Conservation (phyloP, 2,797 vertebrate species). For the Odontamblyopus rebecca region DNA sequence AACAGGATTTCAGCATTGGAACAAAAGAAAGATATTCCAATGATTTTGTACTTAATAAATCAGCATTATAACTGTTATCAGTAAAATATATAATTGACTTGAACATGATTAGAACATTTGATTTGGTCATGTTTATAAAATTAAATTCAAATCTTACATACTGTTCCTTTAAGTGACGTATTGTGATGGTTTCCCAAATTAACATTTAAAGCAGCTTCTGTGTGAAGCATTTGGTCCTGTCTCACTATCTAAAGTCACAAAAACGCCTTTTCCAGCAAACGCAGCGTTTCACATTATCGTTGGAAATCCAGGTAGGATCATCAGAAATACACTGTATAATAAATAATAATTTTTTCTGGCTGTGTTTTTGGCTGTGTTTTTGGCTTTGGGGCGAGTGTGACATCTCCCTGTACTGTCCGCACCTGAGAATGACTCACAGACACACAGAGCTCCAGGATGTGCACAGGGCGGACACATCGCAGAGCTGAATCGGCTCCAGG, state of each 20-base stretch:
- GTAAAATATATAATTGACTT: too few relatives aligned
- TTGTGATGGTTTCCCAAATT: neutral
- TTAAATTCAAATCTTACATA: too few relatives aligned
- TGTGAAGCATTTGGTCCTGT: neutral
- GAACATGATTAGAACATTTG: too few relatives aligned
- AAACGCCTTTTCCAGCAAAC: neutral
- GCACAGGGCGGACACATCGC: constrained; percentile 32
- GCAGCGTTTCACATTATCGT: neutral
- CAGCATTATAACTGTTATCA: too few relatives aligned
- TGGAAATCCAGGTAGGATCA: neutral
- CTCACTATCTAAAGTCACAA: neutral
- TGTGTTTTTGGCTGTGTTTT: neutral
- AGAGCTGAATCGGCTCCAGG: constrained; percentile 54
- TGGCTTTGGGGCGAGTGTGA: constrained; percentile 23
- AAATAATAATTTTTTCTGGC: neutral
- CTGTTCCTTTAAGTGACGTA: neutral
- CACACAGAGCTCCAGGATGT: constrained; percentile 44
- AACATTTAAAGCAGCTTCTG: neutral
- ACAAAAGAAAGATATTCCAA: too few relatives aligned
- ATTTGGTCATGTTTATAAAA: too few relatives aligned
- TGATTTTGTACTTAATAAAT: too few relatives aligned
- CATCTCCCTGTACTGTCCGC: constrained; percentile 64
- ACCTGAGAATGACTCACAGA: constrained; percentile 65
- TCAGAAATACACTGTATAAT: neutral
- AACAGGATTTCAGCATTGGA: too few relatives aligned